Conservation (phyloP, 2,888 invertebrate genomes). For the Lagria hirta region DNA sequence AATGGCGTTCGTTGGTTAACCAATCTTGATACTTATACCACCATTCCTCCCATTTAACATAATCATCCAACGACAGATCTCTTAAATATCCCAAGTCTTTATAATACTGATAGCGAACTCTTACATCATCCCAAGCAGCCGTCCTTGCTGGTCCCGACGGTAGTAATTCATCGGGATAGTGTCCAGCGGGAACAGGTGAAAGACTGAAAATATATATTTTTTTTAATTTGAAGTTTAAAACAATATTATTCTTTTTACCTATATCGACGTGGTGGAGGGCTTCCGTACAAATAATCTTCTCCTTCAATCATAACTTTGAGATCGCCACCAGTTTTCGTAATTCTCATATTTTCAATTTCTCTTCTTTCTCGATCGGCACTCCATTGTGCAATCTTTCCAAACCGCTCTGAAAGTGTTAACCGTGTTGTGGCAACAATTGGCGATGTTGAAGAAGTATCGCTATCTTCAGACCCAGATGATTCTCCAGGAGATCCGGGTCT, state of each 20-base stretch:
- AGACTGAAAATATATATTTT: constrained; percentile 49
- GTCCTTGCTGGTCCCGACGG: constrained; percentile 69
- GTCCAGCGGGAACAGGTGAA: constrained; percentile 71
- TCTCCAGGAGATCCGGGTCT: constrained; percentile 56
- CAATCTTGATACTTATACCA: constrained; percentile 93
- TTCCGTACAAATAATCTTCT: constrained; percentile 57
- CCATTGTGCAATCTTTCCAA: constrained; percentile 92
- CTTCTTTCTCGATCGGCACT: constrained; percentile 72
- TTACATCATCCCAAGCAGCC: constrained; percentile 86
- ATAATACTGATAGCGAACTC: constrained; percentile 86
- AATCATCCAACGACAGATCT: constrained; percentile 77
- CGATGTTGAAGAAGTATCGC: constrained; percentile 61
- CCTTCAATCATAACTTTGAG: constrained; percentile 78
- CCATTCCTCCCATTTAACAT: constrained; percentile 93
- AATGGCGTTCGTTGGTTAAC: constrained; percentile 79
- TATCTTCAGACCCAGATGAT: constrained; percentile 64
- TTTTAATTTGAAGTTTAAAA: constrained; percentile 4
- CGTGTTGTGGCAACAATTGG: constrained; percentile 63
- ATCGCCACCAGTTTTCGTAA: constrained; percentile 75
- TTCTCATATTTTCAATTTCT: constrained; percentile 85
- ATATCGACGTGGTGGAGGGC: constrained; percentile 61
- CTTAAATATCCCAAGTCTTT: constrained; percentile 83
- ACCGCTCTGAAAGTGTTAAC: constrained; percentile 80
- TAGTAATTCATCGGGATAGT: constrained; percentile 76
- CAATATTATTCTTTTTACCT: constrained; percentile 37